Base-by-base conservation (phyloP, 2,888 invertebrate genomes). In the Alcis repandata region DNA sequence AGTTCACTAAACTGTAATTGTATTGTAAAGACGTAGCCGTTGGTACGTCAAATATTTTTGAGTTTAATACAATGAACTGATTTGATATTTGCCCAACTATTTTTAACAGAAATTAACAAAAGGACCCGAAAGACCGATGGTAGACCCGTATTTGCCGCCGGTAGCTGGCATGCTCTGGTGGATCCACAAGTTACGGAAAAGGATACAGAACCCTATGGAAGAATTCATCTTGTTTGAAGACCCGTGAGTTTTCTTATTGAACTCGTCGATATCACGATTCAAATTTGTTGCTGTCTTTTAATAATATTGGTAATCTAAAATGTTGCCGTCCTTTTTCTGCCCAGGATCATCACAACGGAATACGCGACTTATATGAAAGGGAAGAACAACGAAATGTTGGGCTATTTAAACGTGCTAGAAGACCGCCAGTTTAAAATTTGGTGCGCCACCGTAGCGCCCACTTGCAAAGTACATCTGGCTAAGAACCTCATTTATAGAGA, bases 91-190 rank as follows among this genome's bases (percentile, higher is more conserved):
- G n/a, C n/a, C n/a, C n/a, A 27, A 11, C 11, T 43, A 11, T 19
- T 43, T 43, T 19, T 19, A 19, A 43, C 69, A 92, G 92, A 92
- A 90, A 86, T 46, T 90, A 41, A 84, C 83, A 0, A 90, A 87
- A 75, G 86, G 85, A 0, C 89, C 94, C 43, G 91, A 91, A 20
- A 80, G 94, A 9, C 94, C 94, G 0, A 90, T 90, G 85, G 94
- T 95, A 1, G 95, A 96, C 79, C 86, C 92, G 13, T 95, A 96
- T 81, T 95, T 96, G 79, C 97, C 98, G 0, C 96, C 96, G 13
- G 95, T 97, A 0, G 95, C 96, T 32, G 98, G 98, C 0, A 92
- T 95, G 51, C 83, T 98, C 17, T 95, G 95, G 78, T 97, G 96
- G 95, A 85, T 97, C 0, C 86, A 94, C 74, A 97, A 97, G 83